Base-by-base conservation (phyloP, 2,888 invertebrate species). In the Rhamnusium bicolor region DNA sequence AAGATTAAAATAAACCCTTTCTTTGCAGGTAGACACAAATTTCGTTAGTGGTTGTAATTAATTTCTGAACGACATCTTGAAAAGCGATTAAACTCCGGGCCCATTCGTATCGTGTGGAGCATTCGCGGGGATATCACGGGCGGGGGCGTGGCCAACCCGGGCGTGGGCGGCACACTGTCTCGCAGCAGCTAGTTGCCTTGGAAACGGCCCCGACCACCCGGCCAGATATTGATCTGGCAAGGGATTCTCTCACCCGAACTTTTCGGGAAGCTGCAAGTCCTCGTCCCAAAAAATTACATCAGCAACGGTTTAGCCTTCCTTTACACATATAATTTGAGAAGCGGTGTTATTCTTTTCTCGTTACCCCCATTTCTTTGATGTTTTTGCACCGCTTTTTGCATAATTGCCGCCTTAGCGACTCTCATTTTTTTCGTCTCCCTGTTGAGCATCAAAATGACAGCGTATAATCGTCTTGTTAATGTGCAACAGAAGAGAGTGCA, bases 91-190 rank as follows among this genome's bases (percentile, higher is more conserved):
- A 84, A 72, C 68, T 69, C 69, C 67, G 21, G 61, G 61, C 51
- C 21, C 54, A 66, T 40, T 53, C 68, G 70, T 18, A 10, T 51
- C 51, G 7, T 51, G 51, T 51, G 51, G 51, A 51, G 51, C 62
- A 46, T 56, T 56, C 60, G 71, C 66, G 72, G 78, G 72, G 71
- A 58, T 58, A 61, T 12, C 47, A 32, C 58, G 21, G 61, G 65
- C 73, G 73, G 74, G 72, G 76, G 80, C 79, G 81, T 74, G 81
- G 75, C 80, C 79, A 79, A 82, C 87, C 88, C 89, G 89, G 89
- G 90, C 89, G 90, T 90, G 88, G 90, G 91, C 90, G 91, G 90
- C 91, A 90, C 90, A 90, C 90, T 89, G 91, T 91, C 90, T 90
- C 90, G 91, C 87, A 88, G 88, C 88, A 90, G 89, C 90, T 88